A percentile compares a stretch with the other conserved stretches of the same genome.
Evolutionary conservation across 2,888 invertebrate species (phyloP).

Genomic region (Eupeodes latifasciatus): DNA sequence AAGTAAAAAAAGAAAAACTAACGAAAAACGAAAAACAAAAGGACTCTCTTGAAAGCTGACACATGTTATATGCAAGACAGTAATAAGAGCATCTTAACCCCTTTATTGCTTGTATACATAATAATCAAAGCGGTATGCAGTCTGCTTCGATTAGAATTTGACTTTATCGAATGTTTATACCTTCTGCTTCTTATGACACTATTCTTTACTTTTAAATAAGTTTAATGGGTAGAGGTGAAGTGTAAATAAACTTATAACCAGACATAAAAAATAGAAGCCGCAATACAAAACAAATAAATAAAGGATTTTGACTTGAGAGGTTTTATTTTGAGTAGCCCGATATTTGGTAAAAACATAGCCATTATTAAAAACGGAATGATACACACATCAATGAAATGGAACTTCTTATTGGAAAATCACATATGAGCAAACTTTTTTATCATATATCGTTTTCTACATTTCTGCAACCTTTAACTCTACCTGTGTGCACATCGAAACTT

Average conservation of each 20-base stretch:
- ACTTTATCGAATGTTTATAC: not conserved
- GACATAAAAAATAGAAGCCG: not conserved
- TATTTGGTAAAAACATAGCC: too few species aligned
- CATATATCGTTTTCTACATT: too few species aligned
- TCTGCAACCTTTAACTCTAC: too few species aligned
- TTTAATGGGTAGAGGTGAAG: not conserved
- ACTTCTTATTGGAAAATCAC: too few species aligned
- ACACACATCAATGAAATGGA: too few species aligned
- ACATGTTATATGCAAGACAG: slow-evolving; percentile 16
- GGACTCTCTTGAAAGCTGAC: slow-evolving; percentile 34
- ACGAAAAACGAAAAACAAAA: slow-evolving; percentile 6
- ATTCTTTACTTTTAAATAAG: not conserved
- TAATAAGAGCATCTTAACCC: slow-evolving; percentile 32
- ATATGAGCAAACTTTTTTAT: too few species aligned
- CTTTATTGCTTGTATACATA: slow-evolving; percentile 17
- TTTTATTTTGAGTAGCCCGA: too few species aligned
- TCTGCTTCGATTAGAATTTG: not conserved
- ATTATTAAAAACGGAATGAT: too few species aligned
- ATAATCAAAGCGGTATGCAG: not conserved
- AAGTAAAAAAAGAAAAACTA: too few species aligned
- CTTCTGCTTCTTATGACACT: not conserved
- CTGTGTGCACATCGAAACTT: too few species aligned
- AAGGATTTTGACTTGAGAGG: too few species aligned
- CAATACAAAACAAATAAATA: not conserved
- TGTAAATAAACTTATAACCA: not conserved